Base-by-base conservation (phyloP, 2,113 vertebrate species). In the Nothobranchius kuhntae region DNA sequence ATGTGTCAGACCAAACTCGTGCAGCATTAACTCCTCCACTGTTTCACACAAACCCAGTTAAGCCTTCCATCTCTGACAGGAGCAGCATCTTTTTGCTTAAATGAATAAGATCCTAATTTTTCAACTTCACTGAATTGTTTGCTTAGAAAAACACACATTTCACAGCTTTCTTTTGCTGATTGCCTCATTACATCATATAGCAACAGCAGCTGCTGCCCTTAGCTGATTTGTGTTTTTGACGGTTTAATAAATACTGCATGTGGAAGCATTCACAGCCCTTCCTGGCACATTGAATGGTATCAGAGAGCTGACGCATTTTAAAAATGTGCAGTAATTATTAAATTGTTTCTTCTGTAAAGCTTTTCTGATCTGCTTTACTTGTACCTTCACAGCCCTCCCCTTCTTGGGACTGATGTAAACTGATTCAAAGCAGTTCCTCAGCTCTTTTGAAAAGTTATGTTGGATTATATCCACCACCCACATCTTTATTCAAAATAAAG, bases 281-380 rank as follows among this genome's bases (percentile, higher is more conserved):
- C 81, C 85, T 85, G 84, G 47, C 56, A 70, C 44, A 10, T 9
- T 79, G 59, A 84, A 80, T 85, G 15, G 61, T 26, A 62, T 26
- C 61, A 59, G 9, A n/a, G 67, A 66, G 52, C 50, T 64, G 24
- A 36, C 54, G 65, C 53, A 35, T 50, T 77, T 60, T 69, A 7
- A 26, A 77, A 83, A 68, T 63, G 48, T 83, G 69, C 75, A 61
- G 66, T 77, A 78, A 83, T 87, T 72, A 83, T 84, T 77, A 78
- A 69, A 76, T 75, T 2, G 17, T 3, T 35, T 64, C 60, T 55
- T 81, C 36, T 48, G 53, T 59, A 60, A 50, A 56, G 73, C 54
- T 44, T 57, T 61, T 57, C 44, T 64, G 65, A 78, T 77, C 61
- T 67, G 53, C 65, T 66, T 76, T 57, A 55, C 51, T 38, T 64